Conservation (phyloP, 2,797 vertebrate species). For the Carapus acus region DNA sequence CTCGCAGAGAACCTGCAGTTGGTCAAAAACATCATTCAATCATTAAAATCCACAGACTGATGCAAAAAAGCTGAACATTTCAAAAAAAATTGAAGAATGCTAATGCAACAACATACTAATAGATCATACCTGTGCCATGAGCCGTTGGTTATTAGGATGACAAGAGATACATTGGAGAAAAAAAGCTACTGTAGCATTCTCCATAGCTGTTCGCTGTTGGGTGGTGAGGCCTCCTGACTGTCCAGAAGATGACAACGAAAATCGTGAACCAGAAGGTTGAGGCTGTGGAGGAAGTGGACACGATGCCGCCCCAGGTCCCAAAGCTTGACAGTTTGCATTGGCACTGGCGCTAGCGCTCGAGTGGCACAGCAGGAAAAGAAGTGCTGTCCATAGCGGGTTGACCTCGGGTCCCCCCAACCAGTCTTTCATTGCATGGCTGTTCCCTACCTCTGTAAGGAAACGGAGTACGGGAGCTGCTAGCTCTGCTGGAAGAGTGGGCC, state of each 20-base stretch:
- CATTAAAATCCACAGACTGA: neutral
- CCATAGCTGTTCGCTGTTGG: slow-evolving; percentile 93
- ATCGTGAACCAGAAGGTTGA: slow-evolving; percentile 75
- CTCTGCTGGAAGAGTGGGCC: slow-evolving; percentile 83
- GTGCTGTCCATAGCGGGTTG: slow-evolving; percentile 93
- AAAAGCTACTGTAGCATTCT: slow-evolving; percentile 96
- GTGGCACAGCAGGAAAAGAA: slow-evolving; percentile 95
- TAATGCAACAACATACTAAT: neutral
- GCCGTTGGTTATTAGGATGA: slow-evolving; percentile 95
- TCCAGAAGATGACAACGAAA: slow-evolving; percentile 74
- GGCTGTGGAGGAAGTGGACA: slow-evolving; percentile 33
- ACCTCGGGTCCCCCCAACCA: slow-evolving; percentile 98
- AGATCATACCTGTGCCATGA: slow-evolving; percentile 94
- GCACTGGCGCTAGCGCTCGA: slow-evolving; percentile 77
- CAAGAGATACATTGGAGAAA: slow-evolving; percentile 98
- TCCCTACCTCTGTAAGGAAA: slow-evolving; percentile 96
- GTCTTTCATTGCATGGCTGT: slow-evolving; percentile 97
- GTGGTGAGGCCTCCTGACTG: slow-evolving; percentile 83
- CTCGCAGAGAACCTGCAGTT: slow-evolving; percentile 93
- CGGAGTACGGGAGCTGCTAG: slow-evolving; percentile 91
- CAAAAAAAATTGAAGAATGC: too few relatives aligned
- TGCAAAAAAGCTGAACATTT: neutral
- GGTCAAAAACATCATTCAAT: neutral
- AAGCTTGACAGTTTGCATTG: slow-evolving; percentile 38
- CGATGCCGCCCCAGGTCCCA: slow-evolving; percentile 26